Conservation (phyloP, 2,797 vertebrate species). For the Alectoris magna region DNA sequence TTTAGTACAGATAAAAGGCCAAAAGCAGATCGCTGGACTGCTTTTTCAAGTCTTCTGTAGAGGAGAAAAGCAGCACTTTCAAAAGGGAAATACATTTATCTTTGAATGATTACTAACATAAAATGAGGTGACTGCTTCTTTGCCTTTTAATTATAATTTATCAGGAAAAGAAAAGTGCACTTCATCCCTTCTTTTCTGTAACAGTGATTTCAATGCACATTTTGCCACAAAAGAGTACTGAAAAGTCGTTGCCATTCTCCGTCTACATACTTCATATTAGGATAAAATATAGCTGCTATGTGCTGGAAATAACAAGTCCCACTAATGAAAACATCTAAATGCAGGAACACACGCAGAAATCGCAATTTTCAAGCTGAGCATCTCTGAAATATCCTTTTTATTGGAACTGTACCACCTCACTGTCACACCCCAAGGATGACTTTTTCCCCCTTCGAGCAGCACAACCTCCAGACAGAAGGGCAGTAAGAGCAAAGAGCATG, state of each 20-base stretch:
- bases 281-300: background rate
- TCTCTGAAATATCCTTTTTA: background rate
- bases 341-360: background rate
- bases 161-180: background rate
- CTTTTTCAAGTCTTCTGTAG: background rate
- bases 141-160: background rate
- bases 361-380: background rate
- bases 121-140: background rate
- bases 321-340: background rate
- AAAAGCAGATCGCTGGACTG: background rate
- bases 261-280: background rate
- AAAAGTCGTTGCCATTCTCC: background rate
- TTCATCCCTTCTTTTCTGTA: background rate
- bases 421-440: background rate
- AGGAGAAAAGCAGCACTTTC: background rate
- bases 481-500: background rate
- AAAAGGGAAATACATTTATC: background rate
- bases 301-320: background rate
- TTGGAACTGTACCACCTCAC: background rate
- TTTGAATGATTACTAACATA: background rate
- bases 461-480: background rate
- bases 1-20: background rate
- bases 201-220: background rate
- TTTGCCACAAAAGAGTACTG: background rate
- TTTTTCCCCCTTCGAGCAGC: background rate